Base-by-base conservation (phyloP, 2,797 vertebrate genomes). In the Brotula barbata region DNA sequence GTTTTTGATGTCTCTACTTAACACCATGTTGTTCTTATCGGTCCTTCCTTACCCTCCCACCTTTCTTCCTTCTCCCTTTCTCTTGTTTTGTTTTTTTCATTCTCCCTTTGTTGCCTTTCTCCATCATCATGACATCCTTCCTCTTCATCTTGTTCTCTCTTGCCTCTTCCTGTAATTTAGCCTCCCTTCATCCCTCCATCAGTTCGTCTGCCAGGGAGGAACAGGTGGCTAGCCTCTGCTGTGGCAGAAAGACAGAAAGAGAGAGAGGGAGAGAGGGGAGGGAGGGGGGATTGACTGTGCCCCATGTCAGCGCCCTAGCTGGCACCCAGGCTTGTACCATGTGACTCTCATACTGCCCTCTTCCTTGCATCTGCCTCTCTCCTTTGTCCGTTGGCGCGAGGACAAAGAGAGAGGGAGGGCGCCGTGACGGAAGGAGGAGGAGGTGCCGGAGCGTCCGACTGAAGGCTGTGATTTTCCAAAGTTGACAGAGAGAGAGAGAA, bases 201-300 rank as follows among this genome's bases (percentile, higher is more conserved):
- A 40, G 51, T 60, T 71, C 57, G 67, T 51, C 52, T 73, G 80
- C 73, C 77, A 74, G 61, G 21, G 73, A 71, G 66, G 65, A 84
- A 84, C 81, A 84, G 85, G 85, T 87, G 85, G 76, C 83, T 62
- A 37, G 25, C 37, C 52, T 77, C 78, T 60, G 80, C 64, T 51
- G 40, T 54, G 68, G 52, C 64, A 44, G 41, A 75, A 61, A 53
- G 16, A 43, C 10, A 11, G 6, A 21, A 17, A 9, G 44, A 14
- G 16, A 11, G 34, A 11, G 25, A 12, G n/a, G 21, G 34, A 36
- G 39, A 22, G 45, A 16, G 45, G 16, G 16, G n/a, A 43, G 44
- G 23, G 25, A 54, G 33, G 68, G 45, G 54, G 12, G 58, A 22
- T 58, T 54, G 56, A 53, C 28, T 14, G 67, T 14, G 58, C 52